Conservation (phyloP, 2,888 invertebrate genomes). For the Fragum sueziense region DNA sequence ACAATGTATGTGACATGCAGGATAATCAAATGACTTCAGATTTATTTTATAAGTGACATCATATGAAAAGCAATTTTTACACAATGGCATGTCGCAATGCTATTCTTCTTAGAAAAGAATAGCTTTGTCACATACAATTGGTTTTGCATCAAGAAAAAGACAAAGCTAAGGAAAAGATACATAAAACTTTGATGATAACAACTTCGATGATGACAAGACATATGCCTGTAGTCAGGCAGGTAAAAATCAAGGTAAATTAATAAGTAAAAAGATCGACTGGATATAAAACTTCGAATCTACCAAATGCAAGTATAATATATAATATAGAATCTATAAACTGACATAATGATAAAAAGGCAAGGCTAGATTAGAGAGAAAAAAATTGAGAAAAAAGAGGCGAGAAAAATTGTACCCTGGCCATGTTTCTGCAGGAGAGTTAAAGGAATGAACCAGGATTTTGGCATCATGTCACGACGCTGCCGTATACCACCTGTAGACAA, state of each 20-base stretch:
- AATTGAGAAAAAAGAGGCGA: constrained; percentile 43
- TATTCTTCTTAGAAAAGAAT: too few relatives aligned
- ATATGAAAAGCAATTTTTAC: too few relatives aligned
- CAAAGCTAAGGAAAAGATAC: too few relatives aligned
- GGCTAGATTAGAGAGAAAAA: constrained; percentile 47
- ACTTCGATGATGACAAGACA: too few relatives aligned
- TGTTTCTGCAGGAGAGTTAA: constrained; percentile 16
- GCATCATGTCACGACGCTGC: constrained; percentile 30
- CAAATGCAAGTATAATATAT: constrained; percentile 44
- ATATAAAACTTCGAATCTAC: constrained; percentile 37
- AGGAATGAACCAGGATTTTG: constrained; percentile 30
- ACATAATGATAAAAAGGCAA: constrained; percentile 49
- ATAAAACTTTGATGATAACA: too few relatives aligned
- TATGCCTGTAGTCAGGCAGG: too few relatives aligned
- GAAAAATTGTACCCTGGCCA: constrained; percentile 45
- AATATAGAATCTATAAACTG: constrained; percentile 32
- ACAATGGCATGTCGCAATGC: too few relatives aligned
- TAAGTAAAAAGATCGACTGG: constrained; percentile 16
- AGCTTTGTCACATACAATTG: too few relatives aligned
- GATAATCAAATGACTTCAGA: too few relatives aligned
- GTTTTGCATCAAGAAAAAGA: too few relatives aligned
- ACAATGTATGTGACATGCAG: too few relatives aligned
- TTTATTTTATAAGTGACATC: too few relatives aligned
- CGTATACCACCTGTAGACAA: constrained; percentile 51
- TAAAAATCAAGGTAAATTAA: constrained; percentile 14